Base-by-base conservation (phyloP, 2,888 invertebrate species). In the Netelia melanura region DNA sequence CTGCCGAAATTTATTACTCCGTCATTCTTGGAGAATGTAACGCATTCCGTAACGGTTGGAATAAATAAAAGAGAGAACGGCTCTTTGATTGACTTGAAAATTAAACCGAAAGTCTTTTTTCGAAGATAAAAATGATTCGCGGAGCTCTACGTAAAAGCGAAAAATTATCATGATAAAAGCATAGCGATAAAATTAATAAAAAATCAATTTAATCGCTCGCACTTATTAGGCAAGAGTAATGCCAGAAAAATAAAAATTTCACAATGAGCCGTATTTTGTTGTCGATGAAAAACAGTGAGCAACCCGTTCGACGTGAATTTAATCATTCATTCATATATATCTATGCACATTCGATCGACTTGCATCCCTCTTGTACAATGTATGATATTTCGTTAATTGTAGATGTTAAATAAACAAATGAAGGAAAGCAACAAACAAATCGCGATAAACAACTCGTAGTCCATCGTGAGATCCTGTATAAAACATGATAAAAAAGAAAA, bases 321-420 rank as follows among this genome's bases (percentile, higher is more conserved):
- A 77, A 78, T 79, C 68, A 78, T 78, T 81, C 84, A 79, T 79
- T 68, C 44, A 77, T 70, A 85, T 70, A 80, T 38, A 81, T 61
- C 79, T 81, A 67, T 78, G 65, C 81, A 81, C 74, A 79, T 81
- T 70, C 78, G 83, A 87, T 90, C 90, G 90, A 90, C 90, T 90
- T 89, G 89, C 90, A 88, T 89, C 87, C 86, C 88, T 88, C 87
- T 88, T 92, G 91, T 92, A 92, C 89, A 93, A 93, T 93, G 92
- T 93, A 91, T 92, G 89, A 93, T 93, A 93, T 93, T 93, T 91
- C 90, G 90, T 92, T 92, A 89, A 87, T 88, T 89, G 88, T 92
- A 92, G 90, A 88, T 91, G 90, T 91, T 91, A 90, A 90, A 91
- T 91, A 91, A 89, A 87, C 83, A 82, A 87, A 88, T 81, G 86